These are phyloP conservation scores for Thalassoma bifasciatum DNA, from an alignment of 2,113 vertebrate species.

Conservation along the genomic window DNA sequence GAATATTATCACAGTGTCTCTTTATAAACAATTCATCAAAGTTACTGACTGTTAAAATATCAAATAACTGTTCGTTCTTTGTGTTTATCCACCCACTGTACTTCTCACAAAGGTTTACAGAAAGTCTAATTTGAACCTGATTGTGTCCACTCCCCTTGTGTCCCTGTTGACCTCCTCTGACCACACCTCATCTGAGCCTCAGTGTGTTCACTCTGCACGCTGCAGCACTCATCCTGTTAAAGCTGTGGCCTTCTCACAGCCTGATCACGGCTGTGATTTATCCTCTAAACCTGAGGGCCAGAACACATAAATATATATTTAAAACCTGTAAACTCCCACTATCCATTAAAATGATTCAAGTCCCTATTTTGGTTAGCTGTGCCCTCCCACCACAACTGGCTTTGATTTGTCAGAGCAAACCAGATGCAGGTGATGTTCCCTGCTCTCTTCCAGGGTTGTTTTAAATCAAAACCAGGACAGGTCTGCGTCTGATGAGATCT, in stretches of 20 bases:
- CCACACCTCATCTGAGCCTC: slow-evolving; percentile 10
- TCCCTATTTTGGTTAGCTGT: slow-evolving; percentile 58
- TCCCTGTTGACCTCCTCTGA: slow-evolving; percentile 20
- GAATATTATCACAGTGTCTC: slow-evolving; percentile 8
- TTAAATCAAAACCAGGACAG: slow-evolving; percentile 89
- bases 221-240: slow-evolving; percentile 20
- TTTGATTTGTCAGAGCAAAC: slow-evolving; percentile 90
- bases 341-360: slow-evolving; percentile 78
- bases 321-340: slow-evolving; percentile 71
- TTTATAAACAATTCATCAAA: slow-evolving; percentile 26
- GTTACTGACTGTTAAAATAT: slow-evolving; percentile 9
- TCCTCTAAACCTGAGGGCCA: slow-evolving; percentile 38
- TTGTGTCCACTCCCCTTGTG: slow-evolving; percentile 15
- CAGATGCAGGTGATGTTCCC: slow-evolving; percentile 91
- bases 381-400: slow-evolving; percentile 84
- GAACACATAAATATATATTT: slow-evolving; percentile 69
- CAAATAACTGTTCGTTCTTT: too few species aligned
- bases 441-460: slow-evolving; percentile 85
- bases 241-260: slow-evolving; percentile 19
- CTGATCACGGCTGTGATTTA: slow-evolving; percentile 52
- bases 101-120: background rate
- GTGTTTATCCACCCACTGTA: slow-evolving; percentile 8
- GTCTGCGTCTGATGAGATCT: slow-evolving; percentile 76
- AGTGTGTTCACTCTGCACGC: slow-evolving; percentile 15
- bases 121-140: slow-evolving; percentile 25